Conservation (phyloP, 1,140 invertebrate species). For the Heliconius himera region DNA sequence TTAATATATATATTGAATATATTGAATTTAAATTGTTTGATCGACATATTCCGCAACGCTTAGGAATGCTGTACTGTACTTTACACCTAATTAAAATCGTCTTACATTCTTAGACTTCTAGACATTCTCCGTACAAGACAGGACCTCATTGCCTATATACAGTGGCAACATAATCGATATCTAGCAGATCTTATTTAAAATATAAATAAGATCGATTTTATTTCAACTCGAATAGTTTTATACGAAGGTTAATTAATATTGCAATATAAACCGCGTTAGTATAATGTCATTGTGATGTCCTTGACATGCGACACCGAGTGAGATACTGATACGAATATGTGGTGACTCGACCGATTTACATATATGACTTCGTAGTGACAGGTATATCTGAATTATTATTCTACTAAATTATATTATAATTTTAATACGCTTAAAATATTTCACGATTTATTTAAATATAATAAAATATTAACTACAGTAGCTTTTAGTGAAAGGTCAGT, state of each 20-base stretch:
- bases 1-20: neutral
- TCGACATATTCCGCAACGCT: neutral
- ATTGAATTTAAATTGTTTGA: neutral
- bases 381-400: neutral
- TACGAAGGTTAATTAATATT: slow-evolving; percentile 26
- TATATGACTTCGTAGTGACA: slow-evolving; percentile 12
- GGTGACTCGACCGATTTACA: slow-evolving; percentile 34
- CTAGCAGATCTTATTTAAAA: neutral
- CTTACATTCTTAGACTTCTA: slow-evolving; percentile 14
- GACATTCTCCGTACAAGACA: slow-evolving; percentile 11
- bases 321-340: slow-evolving; percentile 33
- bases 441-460: neutral
- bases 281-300: slow-evolving; percentile 32
- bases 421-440: neutral
- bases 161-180: neutral
- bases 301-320: slow-evolving; percentile 36
- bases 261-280: slow-evolving; percentile 31
- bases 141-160: slow-evolving; percentile 6
- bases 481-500: too few species aligned
- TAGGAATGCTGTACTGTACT: slow-evolving; percentile 4
- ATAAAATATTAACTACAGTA: neutral
- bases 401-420: neutral
- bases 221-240: neutral
- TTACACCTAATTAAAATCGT: slow-evolving; percentile 10
- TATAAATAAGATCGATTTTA: neutral